Evolutionary conservation across 2,113 vertebrate species (phyloP).

Genomic region (Hyaena hyaena): DNA sequence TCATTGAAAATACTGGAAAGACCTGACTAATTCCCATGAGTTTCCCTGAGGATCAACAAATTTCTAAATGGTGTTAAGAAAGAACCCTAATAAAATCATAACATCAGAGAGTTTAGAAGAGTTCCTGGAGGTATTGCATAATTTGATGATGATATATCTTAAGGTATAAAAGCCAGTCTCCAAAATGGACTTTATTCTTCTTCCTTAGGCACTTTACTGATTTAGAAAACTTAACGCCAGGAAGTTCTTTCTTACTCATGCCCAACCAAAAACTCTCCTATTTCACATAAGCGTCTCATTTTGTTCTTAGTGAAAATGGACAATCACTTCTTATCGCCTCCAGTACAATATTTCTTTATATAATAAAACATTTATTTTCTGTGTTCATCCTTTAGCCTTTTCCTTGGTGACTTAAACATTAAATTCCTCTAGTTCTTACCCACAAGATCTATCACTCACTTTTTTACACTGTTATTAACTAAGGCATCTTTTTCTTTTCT

Average conservation of each 20-base stretch:
- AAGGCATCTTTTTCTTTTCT: not conserved
- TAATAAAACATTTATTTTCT: not conserved
- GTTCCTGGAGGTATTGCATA: not conserved
- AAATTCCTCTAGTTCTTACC: not conserved
- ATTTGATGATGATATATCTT: not conserved
- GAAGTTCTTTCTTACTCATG: not conserved
- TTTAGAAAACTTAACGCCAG: not conserved
- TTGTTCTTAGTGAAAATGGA: not conserved
- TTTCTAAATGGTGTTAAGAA: not conserved
- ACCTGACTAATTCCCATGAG: not conserved
- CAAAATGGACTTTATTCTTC: not conserved
- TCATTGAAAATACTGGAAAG: not conserved
- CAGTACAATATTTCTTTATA: not conserved
- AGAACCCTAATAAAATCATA: not conserved
- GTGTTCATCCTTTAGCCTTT: not conserved
- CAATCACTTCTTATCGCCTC: not conserved
- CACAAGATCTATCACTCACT: not conserved
- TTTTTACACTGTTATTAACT: constrained; percentile 43
- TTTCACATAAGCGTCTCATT: not conserved
- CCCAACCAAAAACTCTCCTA: not conserved
- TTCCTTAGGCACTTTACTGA: not conserved
- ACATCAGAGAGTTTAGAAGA: not conserved
- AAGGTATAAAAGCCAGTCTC: not conserved
- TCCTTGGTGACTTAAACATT: not conserved
- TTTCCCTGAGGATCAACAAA: not conserved